Percentiles rank a stretch among this genome's conserved stretches.
Conservation (phyloP, 1,140 invertebrate species). For the Apis dorsata region DNA sequence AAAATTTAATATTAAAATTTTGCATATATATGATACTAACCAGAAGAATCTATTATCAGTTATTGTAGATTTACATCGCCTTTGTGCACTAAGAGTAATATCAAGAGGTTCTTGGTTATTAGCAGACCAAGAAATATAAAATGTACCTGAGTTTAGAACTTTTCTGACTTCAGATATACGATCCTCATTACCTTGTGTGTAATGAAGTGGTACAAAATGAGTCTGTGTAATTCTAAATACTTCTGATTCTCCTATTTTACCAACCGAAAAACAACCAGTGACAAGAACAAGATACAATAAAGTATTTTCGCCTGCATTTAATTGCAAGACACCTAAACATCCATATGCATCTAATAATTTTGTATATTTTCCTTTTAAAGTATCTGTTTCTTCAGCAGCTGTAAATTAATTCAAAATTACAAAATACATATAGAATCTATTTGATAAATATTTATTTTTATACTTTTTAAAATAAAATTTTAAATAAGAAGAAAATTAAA, state of each 20-base stretch:
- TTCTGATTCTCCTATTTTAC: slow-evolving; percentile 95
- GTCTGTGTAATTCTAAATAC: slow-evolving; percentile 96
- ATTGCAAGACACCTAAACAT: slow-evolving; percentile 93
- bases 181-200: slow-evolving; percentile 89
- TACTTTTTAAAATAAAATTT: not conserved
- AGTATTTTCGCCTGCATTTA: slow-evolving; percentile 91
- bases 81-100: slow-evolving; percentile 95
- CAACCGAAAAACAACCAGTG: slow-evolving; percentile 96
- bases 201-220: slow-evolving; percentile 92
- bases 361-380: slow-evolving; percentile 92
- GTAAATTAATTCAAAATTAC: slow-evolving; percentile 58
- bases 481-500: not conserved
- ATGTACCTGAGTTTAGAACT: slow-evolving; percentile 96
- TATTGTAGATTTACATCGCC: slow-evolving; percentile 86
- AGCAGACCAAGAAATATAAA: slow-evolving; percentile 94
- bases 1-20: not conserved
- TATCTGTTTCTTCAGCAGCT: slow-evolving; percentile 91
- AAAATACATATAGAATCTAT: not conserved
- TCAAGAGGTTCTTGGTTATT: slow-evolving; percentile 84
- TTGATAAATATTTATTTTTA: not conserved
- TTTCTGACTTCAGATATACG: slow-evolving; percentile 90
- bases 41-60: slow-evolving; percentile 98
- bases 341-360: slow-evolving; percentile 96
- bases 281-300: slow-evolving; percentile 94
- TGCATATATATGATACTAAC: slow-evolving; percentile 75